phyloP scores from a whole-genome alignment of 2,113 vertebrate species.

The Malurus elegans region DNA sequence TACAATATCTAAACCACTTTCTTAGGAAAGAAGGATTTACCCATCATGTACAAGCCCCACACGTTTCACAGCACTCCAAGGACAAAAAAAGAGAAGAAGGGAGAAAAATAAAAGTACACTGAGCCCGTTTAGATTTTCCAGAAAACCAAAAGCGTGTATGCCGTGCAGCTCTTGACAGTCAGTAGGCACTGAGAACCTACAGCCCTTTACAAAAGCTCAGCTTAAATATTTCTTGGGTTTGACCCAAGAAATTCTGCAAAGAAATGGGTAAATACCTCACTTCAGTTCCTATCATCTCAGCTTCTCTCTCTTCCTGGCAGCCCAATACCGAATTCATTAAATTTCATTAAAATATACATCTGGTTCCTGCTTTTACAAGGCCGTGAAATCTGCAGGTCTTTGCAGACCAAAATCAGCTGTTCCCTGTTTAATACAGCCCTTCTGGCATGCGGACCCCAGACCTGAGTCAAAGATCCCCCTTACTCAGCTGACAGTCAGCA shows the following conservation, averaged over 20 bases:
- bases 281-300: conserved; percentile 32
- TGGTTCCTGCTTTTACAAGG: conserved; percentile 46
- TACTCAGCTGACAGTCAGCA: not conserved
- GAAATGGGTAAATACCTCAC: conserved; percentile 18
- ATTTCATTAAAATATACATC: conserved; percentile 53
- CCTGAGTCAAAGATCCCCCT: not conserved
- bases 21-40: not conserved
- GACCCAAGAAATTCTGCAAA: not conserved
- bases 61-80: not conserved
- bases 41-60: not conserved
- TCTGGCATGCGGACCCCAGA: not conserved
- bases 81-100: not conserved
- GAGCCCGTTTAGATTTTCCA: not conserved
- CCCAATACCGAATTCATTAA: conserved; percentile 3
- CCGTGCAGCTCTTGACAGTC: not conserved
- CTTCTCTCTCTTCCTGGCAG: conserved; percentile 35
- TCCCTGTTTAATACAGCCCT: not conserved
- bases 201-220: not conserved
- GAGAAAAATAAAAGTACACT: not conserved
- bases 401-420: conserved; percentile 23
- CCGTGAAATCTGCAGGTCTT: not conserved
- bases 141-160: not conserved
- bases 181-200: not conserved
- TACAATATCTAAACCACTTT: not conserved
- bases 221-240: not conserved